These are phyloP conservation scores for Stenurella melanura DNA, from an alignment of 2,888 invertebrate species.

Conservation along the genomic window DNA sequence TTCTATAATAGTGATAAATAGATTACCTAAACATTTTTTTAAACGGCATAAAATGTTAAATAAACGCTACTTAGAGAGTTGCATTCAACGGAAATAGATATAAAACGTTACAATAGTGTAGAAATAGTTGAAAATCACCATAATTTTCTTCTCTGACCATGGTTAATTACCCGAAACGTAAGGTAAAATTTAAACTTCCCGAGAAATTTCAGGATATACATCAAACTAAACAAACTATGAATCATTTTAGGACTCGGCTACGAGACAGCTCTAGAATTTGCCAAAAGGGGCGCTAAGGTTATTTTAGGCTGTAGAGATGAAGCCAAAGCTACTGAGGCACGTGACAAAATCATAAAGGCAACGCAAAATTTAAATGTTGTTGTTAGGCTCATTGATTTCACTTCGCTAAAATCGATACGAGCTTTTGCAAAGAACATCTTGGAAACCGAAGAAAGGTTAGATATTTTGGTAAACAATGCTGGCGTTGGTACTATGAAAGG, in stretches of 20 bases:
- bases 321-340: constrained; percentile 57
- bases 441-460: constrained; percentile 75
- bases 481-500: constrained; percentile 65
- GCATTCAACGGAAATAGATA: too few relatives aligned
- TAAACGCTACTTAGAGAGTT: too few relatives aligned
- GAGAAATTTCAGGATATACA: too few relatives aligned
- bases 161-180: too few relatives aligned
- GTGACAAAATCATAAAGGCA: constrained; percentile 63
- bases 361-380: constrained; percentile 69
- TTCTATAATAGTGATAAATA: too few relatives aligned
- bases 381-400: constrained; percentile 74
- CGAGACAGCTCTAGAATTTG: constrained; percentile 71
- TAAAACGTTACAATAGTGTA: too few relatives aligned
- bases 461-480: constrained; percentile 81
- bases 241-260: constrained; percentile 71
- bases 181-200: too few relatives aligned
- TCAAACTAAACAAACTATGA: too few relatives aligned
- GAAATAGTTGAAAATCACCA: too few relatives aligned
- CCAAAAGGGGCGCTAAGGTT: constrained; percentile 74
- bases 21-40: too few relatives aligned
- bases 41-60: too few relatives aligned
- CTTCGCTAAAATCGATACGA: constrained; percentile 76
- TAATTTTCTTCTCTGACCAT: too few relatives aligned
- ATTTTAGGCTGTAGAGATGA: constrained; percentile 75
- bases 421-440: constrained; percentile 78